A percentile compares a stretch with the other conserved stretches of the same genome.
Evolutionary conservation across 2,888 invertebrate genomes (phyloP).

Genomic region (Agonopterix heracliana): DNA sequence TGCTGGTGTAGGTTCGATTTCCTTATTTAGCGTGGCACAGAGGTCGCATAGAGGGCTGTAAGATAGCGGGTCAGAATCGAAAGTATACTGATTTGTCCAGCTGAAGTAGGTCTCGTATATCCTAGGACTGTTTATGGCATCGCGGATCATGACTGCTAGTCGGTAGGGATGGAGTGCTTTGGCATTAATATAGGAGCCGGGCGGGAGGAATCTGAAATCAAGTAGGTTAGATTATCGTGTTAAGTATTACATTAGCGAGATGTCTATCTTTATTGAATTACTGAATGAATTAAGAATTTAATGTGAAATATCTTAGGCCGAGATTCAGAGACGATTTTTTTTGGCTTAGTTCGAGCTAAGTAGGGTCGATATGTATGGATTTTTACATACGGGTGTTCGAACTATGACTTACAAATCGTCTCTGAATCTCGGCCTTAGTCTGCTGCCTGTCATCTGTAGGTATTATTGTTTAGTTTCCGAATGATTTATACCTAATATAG

Average conservation of each 20-base stretch:
- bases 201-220: conserved; percentile 41
- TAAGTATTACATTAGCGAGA: background rate
- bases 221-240: background rate
- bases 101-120: conserved; percentile 37
- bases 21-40: conserved; percentile 33
- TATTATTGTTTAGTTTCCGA: no score
- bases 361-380: no score
- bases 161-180: conserved; percentile 37
- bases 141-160: conserved; percentile 36
- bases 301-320: no score
- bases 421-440: no score
- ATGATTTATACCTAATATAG: no score
- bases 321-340: no score
- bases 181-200: conserved; percentile 47
- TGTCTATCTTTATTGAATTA: background rate
- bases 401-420: no score
- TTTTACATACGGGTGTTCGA: no score
- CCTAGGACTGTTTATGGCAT: conserved; percentile 23
- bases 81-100: conserved; percentile 47
- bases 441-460: no score
- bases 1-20: conserved; percentile 13
- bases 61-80: background rate
- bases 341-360: no score
- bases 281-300: no score
- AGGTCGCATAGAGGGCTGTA: conserved; percentile 39